Base-by-base conservation (phyloP, 2,888 invertebrate species). In the Pristionchus exspectatus region DNA sequence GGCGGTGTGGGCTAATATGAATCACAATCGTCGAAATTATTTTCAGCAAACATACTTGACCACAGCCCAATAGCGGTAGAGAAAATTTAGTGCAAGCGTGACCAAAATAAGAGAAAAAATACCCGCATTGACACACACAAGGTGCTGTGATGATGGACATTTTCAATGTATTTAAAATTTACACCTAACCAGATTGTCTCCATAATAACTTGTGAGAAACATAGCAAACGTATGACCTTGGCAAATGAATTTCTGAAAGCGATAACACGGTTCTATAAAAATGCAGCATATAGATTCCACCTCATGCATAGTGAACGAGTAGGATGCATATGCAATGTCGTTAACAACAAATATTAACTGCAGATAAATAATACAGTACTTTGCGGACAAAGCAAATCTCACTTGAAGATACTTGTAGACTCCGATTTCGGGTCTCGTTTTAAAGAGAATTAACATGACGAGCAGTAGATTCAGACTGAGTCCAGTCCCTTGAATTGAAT, bases 381-480 rank as follows among this genome's bases (percentile, higher is more conserved):
- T n/a, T 5, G 24, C 21, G n/a, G 21, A n/a, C 5, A 10, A 7
- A 10, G 2, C 5, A 63, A n/a, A 63, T 7, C 10, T 24, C n/a
- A 63, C 63, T 24, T 63, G 63, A n/a, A 63, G 63, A 63, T 63
- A 63, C n/a, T 63, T 63, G 63, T 63, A 63, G 63, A 63, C 63
- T 10, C 63, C 63, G 9, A 63, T 63, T n/a, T 63, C 63, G 5
- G 24, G 24, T 10, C 9, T 21, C 10, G 63, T 63, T 3, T n/a
- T n/a, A 24, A 63, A 21, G 21, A 59, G 59, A 59, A 59, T 59
- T 3, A 59, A 21, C 18, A 21, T 2, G 59, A 59, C 59, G 21
- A 59, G 59, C 7, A 59, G 5, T 7, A 59, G 59, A 24, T 59
- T 59, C 5, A 59, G 24, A 21, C 21, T 3, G 0, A 59, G 24